Conservation (phyloP, 1,140 invertebrate species). For the Drosophila guanche region DNA sequence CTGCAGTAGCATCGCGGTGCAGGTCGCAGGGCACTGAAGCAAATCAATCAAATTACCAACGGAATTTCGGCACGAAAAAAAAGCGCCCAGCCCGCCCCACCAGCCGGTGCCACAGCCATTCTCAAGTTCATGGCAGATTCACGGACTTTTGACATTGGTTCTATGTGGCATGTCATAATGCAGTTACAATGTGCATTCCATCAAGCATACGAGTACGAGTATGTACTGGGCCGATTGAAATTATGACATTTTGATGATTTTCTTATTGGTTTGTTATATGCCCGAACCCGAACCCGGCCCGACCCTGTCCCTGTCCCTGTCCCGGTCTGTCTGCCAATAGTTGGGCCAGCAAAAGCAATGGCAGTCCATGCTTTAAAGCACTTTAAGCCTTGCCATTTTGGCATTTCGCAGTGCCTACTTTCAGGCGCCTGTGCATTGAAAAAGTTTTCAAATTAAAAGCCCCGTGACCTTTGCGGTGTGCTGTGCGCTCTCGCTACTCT, state of each 20-base stretch:
- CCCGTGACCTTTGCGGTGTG: slow-evolving; percentile 44
- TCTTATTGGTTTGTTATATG: slow-evolving; percentile 78
- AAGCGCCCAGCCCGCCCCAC: background rate
- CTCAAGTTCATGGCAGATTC: slow-evolving; percentile 68
- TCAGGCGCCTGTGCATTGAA: slow-evolving; percentile 7
- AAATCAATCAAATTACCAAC: slow-evolving; percentile 79
- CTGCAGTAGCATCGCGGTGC: slow-evolving; percentile 10
- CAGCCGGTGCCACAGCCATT: slow-evolving; percentile 17
- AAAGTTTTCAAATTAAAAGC: slow-evolving; percentile 61
- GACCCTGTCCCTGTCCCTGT: background rate
- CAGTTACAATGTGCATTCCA: slow-evolving; percentile 72
- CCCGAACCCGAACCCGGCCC: slow-evolving; percentile 8
- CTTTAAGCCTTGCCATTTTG: slow-evolving; percentile 33
- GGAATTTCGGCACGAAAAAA: slow-evolving; percentile 49
- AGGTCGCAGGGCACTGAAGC: slow-evolving; percentile 37
- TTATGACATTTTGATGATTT: slow-evolving; percentile 83
- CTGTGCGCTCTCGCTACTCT: background rate
- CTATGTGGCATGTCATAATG: slow-evolving; percentile 78
- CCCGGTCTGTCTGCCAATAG: slow-evolving; percentile 31
- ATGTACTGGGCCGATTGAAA: slow-evolving; percentile 65
- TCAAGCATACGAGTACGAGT: slow-evolving; percentile 2
- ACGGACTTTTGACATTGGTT: slow-evolving; percentile 48
- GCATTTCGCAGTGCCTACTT: background rate
- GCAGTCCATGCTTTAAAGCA: slow-evolving; percentile 16
- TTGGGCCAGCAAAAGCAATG: slow-evolving; percentile 36